Conservation (phyloP, 2,888 invertebrate genomes). For the Drosophila stalkeri region DNA sequence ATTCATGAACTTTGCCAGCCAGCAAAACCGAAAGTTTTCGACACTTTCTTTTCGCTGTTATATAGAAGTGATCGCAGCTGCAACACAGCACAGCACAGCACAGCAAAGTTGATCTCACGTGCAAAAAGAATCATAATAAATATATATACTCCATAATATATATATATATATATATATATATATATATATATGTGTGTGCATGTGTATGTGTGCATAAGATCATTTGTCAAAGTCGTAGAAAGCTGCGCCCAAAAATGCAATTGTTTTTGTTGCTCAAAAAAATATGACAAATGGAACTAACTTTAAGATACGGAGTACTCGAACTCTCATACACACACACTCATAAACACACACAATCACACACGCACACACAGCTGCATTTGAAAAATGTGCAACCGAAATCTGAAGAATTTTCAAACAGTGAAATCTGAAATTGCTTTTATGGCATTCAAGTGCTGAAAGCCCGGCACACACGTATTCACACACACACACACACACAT, state of each 20-base stretch:
- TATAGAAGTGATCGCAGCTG: constrained; percentile 47
- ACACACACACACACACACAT: constrained; percentile 5
- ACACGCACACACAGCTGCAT: constrained; percentile 11
- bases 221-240: constrained; percentile 54
- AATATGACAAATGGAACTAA: constrained; percentile 54
- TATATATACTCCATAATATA: not conserved
- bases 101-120: constrained; percentile 35
- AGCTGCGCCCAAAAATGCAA: constrained; percentile 61
- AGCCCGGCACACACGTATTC: constrained; percentile 32
- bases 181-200: not conserved
- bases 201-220: constrained; percentile 24
- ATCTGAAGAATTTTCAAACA: constrained; percentile 59
- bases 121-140: constrained; percentile 49
- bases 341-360: not conserved
- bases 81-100: not conserved
- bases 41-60: constrained; percentile 61
- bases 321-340: constrained; percentile 5
- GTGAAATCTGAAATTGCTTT: constrained; percentile 52
- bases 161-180: not conserved
- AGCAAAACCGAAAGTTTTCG: constrained; percentile 49
- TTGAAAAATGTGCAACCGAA: constrained; percentile 56
- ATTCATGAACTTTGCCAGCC: constrained; percentile 56
- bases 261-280: constrained; percentile 37
- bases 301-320: constrained; percentile 41
- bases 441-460: constrained; percentile 56